Base-by-base conservation (phyloP, 2,797 vertebrate genomes). In the Malacoraja senta region DNA sequence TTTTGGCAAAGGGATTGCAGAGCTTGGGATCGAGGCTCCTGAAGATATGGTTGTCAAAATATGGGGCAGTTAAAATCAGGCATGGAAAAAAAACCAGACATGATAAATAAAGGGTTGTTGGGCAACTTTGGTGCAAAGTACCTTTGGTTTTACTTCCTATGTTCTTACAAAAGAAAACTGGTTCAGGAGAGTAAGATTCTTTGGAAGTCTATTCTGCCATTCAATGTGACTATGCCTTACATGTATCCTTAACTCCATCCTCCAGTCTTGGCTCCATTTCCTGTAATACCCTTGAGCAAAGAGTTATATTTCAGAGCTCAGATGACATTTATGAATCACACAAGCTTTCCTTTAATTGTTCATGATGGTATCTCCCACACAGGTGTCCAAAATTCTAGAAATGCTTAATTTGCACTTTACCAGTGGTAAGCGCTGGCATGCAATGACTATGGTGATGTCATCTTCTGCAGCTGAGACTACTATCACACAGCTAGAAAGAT, bases 341-440 rank as follows among this genome's bases (percentile, higher is more conserved):
- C 44, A 61, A 44, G 81, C 24, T 84, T 84, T 84, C 44, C 81
- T 84, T 61, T 61, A 26, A 53, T 76, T 76, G 35, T 53, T 92
- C 71, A 92, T 15, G 65, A 91, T 71, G 90, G 76, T 76, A 92
- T 92, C 71, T 38, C n/a, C 24, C 71, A 72, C 65, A 32, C 68
- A 91, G 24, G 10, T 29, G 13, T 53, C 68, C 68, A 74, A 38
- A 53, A 74, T 91, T 35, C 90, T 74, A 53, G 10, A 74, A 13
- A 44, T n/a, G 35, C 72, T 92, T 92, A 74, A 71, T 72, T 26
- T 74, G 38, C 35, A 74, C 32, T 91, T 91, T 91, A 24, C 2
- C 17, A 21, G 65, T 53, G 24, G 38, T 44, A 74, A 74, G 24
- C 32, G 2, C 71, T 74, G 61, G 35, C 90, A 10, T 29, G 35